Base-by-base conservation (phyloP, 2,113 vertebrate genomes). In the Willisornis vidua region DNA sequence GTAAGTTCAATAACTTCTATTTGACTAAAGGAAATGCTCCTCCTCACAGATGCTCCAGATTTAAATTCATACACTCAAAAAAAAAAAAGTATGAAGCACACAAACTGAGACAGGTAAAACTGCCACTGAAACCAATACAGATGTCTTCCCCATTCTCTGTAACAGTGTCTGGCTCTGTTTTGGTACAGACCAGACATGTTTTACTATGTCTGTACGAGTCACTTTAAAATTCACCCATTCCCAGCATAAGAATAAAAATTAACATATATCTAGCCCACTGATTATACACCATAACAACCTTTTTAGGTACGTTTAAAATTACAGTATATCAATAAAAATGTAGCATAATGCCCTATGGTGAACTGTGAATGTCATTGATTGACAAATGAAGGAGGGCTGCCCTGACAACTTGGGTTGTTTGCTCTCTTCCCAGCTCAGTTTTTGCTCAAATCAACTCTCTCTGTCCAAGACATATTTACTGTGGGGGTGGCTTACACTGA, bases 1-100 rank as follows among this genome's bases (percentile, higher is more conserved):
- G 84, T 62, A 71, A 72, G 87, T 92, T 95, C 93, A 93, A 87
- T 94, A 96, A 79, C 81, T 95, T 95, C 84, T 76, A 33, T 85
- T 89, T 87, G 91, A 94, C 77, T 90, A 91, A 73, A 91, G 84
- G 3, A n/a, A 95, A 82, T 76, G 74, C 57, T 95, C 31, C 54
- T 96, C 37, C 61, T 95, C 84, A 87, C 57, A 90, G 57, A 82
- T 92, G 52, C 18, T 84, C 46, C 43, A 68, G 73, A 81, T 96
- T 93, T 75, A 72, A 94, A 96, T 79, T 68, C n/a, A 35, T 68
- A 12, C 58, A 89, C 31, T 75, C 66, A 70, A 55, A 75, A 3
- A 31, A 54, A 77, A 70, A 62, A 81, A 80, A 24, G 26, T 9
- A 71, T 57, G 39, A 65, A 89, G 18, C 10, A 58, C 24, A 8